phyloP scores from a whole-genome alignment of 2,797 vertebrate species.

The Semotilus atromaculatus region DNA sequence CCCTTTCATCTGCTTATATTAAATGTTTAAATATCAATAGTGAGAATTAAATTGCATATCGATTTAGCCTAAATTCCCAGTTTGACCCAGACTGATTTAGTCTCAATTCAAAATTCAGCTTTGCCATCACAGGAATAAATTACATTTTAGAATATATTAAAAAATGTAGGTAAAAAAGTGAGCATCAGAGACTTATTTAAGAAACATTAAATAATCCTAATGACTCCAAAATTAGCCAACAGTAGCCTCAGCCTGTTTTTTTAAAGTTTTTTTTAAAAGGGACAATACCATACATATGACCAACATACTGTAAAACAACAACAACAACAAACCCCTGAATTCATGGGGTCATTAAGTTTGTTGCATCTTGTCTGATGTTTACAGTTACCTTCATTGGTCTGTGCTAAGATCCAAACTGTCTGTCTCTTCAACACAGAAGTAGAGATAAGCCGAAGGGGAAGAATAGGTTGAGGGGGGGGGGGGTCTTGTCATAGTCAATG shows the following conservation, averaged over 20 bases:
- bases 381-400: slow-evolving; percentile 41
- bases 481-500: slow-evolving; percentile 43
- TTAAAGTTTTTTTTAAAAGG: neutral
- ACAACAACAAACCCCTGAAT: neutral
- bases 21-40: slow-evolving; percentile 2
- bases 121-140: too few relatives aligned
- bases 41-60: neutral
- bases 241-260: neutral
- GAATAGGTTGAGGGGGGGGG: slow-evolving; percentile 34
- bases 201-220: neutral
- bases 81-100: neutral
- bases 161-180: neutral
- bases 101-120: neutral
- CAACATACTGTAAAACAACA: neutral
- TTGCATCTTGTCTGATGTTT: slow-evolving; percentile 38
- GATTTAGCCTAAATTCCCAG: neutral
- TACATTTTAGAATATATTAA: too few relatives aligned
- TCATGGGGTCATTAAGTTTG: slow-evolving; percentile 1
- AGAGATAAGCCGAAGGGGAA: slow-evolving; percentile 50
- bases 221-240: neutral
- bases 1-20: neutral
- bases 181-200: neutral
- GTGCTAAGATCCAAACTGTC: slow-evolving; percentile 51
- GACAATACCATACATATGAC: neutral
- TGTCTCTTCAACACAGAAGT: slow-evolving; percentile 32